Evolutionary conservation across 1,140 invertebrate genomes (phyloP), one percentile per base, ranked within the genome.

Genomic region (Trichonephila clavipes): DNA sequence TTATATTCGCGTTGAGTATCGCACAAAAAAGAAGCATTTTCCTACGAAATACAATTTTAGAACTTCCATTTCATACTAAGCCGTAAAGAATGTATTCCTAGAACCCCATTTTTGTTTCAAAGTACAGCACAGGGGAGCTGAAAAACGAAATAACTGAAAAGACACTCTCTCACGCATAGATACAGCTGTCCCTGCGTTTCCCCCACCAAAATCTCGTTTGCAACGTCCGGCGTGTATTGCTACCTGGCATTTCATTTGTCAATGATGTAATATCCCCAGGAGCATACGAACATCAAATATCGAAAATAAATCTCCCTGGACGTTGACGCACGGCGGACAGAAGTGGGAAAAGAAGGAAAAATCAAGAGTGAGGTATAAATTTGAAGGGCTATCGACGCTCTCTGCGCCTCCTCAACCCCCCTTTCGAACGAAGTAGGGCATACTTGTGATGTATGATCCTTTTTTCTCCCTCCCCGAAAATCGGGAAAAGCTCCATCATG

Each of bases 401-500:
- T 59, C 18, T 24, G 24, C 58, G 3, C 34, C 40, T 28, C 28
- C 44, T 69, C 66, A 62, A 21, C 61, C 4, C 28, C 62, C 19
- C 87, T 2, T 28, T 7, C 51, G 82, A 85, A 85, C 51, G 51
- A 59, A 51, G 58, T 66, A 88, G 72, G 88, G 69, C 24, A 34
- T 51, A 61, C 58, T n/a, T 19, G 44, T 90, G 88, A 90, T 90
- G 69, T 90, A 90, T 90, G 72, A 88, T 24, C 21, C 61, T 72
- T 40, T 87, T 87, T 72, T 24, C 66, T 34, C 64, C 44, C 44
- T 44, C 83, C 66, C 58, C 61, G 16, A 66, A 85, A 85, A 92
- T 92, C 90, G 77, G 90, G 90, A 92, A 92, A 92, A 92, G 90
- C 90, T 92, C 90, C 28, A 92, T 92, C 90, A 92, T 69, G 90